Evolutionary conservation across 1,140 invertebrate species (phyloP).

Genomic region (Anoplolepis gracilipes): DNA sequence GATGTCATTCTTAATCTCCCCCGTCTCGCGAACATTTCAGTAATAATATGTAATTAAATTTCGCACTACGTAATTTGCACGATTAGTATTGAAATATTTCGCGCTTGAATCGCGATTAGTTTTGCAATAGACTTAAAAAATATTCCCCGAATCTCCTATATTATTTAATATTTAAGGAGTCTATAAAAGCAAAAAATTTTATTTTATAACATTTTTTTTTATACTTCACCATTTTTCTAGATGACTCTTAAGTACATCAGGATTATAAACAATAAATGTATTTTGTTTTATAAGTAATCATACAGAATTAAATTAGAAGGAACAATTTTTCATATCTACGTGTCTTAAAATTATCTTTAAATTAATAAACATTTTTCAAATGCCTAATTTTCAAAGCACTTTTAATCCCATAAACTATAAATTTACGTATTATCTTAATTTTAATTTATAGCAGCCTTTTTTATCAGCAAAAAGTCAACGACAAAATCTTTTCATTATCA

Average conservation of each 20-base stretch:
- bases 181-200: background rate
- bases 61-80: slow-evolving; percentile 35
- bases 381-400: background rate
- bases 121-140: background rate
- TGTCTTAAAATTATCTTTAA: background rate
- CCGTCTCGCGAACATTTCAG: slow-evolving; percentile 39
- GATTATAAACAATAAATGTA: background rate
- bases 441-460: background rate
- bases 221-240: background rate
- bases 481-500: background rate
- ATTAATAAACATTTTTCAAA: background rate
- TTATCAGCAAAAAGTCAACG: no score
- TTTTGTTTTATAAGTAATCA: background rate
- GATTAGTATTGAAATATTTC: slow-evolving; percentile 27
- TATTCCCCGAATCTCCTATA: background rate
- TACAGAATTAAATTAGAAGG: background rate
- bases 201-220: background rate
- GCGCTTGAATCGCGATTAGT: slow-evolving; percentile 15
- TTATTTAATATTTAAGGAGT: background rate
- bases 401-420: background rate
- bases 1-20: slow-evolving; percentile 58
- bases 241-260: no score
- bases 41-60: slow-evolving; percentile 52
- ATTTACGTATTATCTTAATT: background rate
- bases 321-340: background rate